These are phyloP conservation scores for Fragum whitleyi DNA, from an alignment of 2,888 invertebrate genomes.

Conservation along the genomic window DNA sequence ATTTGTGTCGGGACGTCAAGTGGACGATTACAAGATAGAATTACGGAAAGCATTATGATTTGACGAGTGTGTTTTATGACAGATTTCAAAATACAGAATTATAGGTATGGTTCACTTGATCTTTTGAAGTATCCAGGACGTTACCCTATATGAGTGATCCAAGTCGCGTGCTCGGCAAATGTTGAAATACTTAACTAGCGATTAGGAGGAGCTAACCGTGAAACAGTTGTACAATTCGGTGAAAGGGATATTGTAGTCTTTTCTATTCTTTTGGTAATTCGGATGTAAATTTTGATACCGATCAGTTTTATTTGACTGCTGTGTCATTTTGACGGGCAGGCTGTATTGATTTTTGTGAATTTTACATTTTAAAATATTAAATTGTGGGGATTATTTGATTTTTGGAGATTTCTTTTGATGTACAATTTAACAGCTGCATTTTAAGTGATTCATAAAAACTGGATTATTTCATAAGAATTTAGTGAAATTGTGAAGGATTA, in stretches of 20 bases:
- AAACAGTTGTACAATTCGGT: neutral
- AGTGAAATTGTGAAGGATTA: neutral
- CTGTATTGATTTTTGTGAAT: constrained; percentile 1
- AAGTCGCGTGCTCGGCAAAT: constrained; percentile 12
- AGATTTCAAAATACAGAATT: neutral
- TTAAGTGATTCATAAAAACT: neutral
- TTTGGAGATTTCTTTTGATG: neutral
- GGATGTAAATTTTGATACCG: constrained; percentile 12
- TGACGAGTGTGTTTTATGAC: constrained; percentile 10
- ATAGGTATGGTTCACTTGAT: neutral
- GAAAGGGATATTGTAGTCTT: constrained; percentile 9
- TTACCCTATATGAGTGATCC: neutral
- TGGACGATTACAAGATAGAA: constrained; percentile 5
- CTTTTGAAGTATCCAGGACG: neutral
- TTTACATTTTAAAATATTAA: neutral
- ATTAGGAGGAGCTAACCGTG: constrained; percentile 3
- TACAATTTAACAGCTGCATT: neutral
- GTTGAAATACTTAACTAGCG: neutral
- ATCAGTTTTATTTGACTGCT: constrained; percentile 8
- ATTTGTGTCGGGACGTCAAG: neutral
- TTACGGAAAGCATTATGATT: constrained; percentile 16
- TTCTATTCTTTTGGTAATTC: constrained; percentile 6
- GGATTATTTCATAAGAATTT: neutral
- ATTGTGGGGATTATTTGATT: neutral
- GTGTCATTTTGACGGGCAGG: constrained; percentile 5